Evolutionary conservation across 1,140 invertebrate species (phyloP), one percentile per base, ranked within the genome.

Genomic region (Parapsyche elsis): DNA sequence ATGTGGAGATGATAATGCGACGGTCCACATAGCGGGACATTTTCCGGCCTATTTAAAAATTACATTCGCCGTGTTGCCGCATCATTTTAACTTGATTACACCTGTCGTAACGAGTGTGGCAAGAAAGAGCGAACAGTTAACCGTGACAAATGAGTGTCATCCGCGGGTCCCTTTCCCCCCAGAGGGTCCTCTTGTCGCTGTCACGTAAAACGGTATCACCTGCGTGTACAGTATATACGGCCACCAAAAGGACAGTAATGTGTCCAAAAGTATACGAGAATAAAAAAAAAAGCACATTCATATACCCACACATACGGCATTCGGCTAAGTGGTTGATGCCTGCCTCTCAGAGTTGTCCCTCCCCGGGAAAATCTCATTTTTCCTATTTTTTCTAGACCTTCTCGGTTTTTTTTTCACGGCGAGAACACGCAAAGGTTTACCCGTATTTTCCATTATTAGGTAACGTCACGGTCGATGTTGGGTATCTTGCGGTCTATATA

Each of bases 391-490:
- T 49, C 71, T 26, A 67, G 61, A 53, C 23, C 64, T 21, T 14
- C 49, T 23, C 75, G 76, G 5, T 23, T 67, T 64, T 61, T 61
- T 76, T 76, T 76, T 24, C 14, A 19, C 26, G 26, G 74, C 46
- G 46, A 76, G 57, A 64, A 45, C 61, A 78, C 76, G 59, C 44
- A n/a, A 49, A 70, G 77, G 64, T 70, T 78, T 78, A 78, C 64
- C 59, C 64, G 67, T 23, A 70, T 64, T 78, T 78, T 78, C 77
- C 77, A 78, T 78, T 78, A 78, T 78, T 71, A 78, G 77, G 67
- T 78, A 78, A 78, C 59, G 64, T 61, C 61, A 44, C 49, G 74
- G 57, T 67, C 76, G 38, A 64, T 44, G 61, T 77, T 76, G 23
- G 45, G 45, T 46, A 21, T 67, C 61, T 21, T 26, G 2, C 21